Percentiles rank a stretch among this genome's conserved stretches.
phyloP scores from a whole-genome alignment of 1,140 invertebrate genomes.

The Cepaea nemoralis region DNA sequence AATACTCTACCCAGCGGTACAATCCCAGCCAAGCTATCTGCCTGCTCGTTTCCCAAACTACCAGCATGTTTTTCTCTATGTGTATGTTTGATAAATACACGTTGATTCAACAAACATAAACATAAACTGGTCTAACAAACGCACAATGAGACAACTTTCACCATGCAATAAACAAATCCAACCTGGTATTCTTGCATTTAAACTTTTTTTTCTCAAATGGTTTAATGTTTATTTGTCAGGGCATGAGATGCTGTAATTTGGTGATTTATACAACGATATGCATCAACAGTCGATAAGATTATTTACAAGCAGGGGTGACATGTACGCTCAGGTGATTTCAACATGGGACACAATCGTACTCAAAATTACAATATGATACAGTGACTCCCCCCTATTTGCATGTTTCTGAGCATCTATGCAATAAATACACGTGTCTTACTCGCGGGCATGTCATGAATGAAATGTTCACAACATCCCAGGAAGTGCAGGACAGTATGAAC shows the following conservation, averaged over 20 bases:
- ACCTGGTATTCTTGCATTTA: neutral
- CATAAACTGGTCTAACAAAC: no score
- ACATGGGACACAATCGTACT: neutral
- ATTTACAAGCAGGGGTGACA: neutral
- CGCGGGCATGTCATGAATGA: neutral
- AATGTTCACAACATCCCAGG: neutral
- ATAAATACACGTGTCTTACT: neutral
- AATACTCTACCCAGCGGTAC: no score
- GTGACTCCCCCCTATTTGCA: neutral
- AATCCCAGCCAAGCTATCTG: no score
- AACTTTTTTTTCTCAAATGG: constrained; percentile 4
- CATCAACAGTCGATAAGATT: neutral
- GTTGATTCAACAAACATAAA: no score
- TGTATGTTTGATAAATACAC: no score
- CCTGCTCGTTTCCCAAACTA: no score
- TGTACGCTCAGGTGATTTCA: neutral
- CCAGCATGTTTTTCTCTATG: no score
- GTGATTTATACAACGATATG: neutral
- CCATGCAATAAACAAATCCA: no score
- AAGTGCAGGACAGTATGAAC: neutral
- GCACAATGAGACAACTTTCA: no score
- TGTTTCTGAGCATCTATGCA: neutral
- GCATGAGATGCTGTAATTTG: neutral
- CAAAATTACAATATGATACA: constrained; percentile 1
- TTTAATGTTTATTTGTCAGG: neutral